A percentile compares a stretch with the other conserved stretches of the same genome.
Conservation (phyloP, 2,888 invertebrate species). For the Muschampia plurimacula region DNA sequence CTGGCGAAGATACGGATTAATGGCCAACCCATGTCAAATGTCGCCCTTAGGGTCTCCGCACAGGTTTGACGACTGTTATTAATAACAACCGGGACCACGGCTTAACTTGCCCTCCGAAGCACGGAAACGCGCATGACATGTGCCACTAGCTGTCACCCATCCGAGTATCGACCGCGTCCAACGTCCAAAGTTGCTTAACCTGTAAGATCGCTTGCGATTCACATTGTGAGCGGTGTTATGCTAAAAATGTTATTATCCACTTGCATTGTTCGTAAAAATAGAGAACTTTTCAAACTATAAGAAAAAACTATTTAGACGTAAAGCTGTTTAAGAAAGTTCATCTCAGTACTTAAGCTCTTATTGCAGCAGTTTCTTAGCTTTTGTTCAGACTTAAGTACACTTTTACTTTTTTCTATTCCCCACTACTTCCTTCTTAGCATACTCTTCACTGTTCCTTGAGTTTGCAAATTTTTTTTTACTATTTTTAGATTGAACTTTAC, state of each 20-base stretch:
- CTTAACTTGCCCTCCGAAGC: too few relatives aligned
- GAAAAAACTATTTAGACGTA: constrained; percentile 20
- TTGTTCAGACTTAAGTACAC: constrained; percentile 34
- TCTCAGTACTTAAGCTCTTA: constrained; percentile 32
- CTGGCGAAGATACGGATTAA: too few relatives aligned
- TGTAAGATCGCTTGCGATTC: too few relatives aligned
- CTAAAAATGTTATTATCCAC: neutral
- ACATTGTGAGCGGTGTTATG: too few relatives aligned
- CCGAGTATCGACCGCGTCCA: too few relatives aligned
- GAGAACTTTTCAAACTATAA: neutral
- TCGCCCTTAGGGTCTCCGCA: too few relatives aligned
- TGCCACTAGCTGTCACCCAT: too few relatives aligned
- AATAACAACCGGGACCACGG: too few relatives aligned
- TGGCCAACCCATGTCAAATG: too few relatives aligned
- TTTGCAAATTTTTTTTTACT: constrained; percentile 5
- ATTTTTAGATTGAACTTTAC: neutral
- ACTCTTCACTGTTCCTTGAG: constrained; percentile 17
- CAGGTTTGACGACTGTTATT: too few relatives aligned
- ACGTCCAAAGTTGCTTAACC: too few relatives aligned
- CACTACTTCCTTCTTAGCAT: constrained; percentile 25
- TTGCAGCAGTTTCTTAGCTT: constrained; percentile 29
- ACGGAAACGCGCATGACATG: too few relatives aligned
- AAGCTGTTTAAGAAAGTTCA: constrained; percentile 32
- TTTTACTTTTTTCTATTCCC: constrained; percentile 22
- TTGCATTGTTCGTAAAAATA: neutral